A percentile compares a stretch with the other conserved stretches of the same genome.
phyloP scores from a whole-genome alignment of 2,888 invertebrate genomes.

The Ceriagrion tenellum region DNA sequence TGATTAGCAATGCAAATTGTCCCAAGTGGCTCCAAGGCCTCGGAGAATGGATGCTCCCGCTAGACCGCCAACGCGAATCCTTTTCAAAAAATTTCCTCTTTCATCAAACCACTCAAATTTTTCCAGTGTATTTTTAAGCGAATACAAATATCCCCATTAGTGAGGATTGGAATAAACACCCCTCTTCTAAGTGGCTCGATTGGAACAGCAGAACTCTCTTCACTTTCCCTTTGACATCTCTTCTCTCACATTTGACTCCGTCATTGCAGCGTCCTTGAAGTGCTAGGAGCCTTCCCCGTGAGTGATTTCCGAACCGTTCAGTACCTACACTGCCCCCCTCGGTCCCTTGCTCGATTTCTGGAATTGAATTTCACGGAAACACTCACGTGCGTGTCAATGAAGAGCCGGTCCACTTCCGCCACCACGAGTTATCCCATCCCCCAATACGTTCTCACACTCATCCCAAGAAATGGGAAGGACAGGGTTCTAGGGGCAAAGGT shows the following conservation, averaged over 20 bases:
- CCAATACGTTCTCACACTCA: no score
- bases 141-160: conserved; percentile 5
- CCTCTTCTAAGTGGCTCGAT: background rate
- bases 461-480: no score
- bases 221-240: background rate
- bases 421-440: background rate
- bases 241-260: background rate
- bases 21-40: background rate
- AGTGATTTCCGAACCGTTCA: conserved; percentile 3
- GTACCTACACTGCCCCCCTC: background rate
- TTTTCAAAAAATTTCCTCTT: background rate
- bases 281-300: background rate
- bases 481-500: no score
- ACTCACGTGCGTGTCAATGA: background rate
- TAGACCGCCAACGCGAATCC: background rate
- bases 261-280: background rate
- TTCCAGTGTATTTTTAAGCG: conserved; percentile 34
- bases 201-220: background rate
- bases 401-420: background rate
- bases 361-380: conserved; percentile 52
- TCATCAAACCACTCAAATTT: conserved; percentile 23
- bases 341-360: background rate
- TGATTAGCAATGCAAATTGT: conserved; percentile 4
- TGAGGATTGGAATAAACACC: background rate
- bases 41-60: background rate